Evolutionary conservation across 1,140 invertebrate genomes (phyloP).

Genomic region (Papilio machaon): DNA sequence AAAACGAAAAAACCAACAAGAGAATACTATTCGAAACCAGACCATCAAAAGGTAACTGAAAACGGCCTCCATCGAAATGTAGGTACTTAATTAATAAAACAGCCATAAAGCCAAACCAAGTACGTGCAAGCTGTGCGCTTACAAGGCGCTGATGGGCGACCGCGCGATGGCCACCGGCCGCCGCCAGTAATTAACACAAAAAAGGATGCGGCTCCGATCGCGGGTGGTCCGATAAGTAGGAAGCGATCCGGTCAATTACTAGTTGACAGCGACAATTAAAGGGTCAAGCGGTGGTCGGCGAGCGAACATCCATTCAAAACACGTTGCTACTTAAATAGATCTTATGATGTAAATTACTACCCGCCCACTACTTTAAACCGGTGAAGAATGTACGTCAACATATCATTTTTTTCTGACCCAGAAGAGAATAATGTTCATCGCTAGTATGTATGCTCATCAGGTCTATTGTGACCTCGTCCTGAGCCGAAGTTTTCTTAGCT

Average conservation of each 20-base stretch:
- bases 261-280: slow-evolving; percentile 64
- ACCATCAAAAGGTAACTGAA: not conserved
- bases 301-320: slow-evolving; percentile 2
- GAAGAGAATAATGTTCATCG: too few relatives aligned
- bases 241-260: slow-evolving; percentile 64
- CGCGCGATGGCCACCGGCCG: slow-evolving; percentile 7
- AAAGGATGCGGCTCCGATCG: slow-evolving; percentile 36
- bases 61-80: slow-evolving; percentile 3
- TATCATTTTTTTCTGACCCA: not conserved
- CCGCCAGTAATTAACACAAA: slow-evolving; percentile 32
- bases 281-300: slow-evolving; percentile 47
- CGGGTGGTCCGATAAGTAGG: slow-evolving; percentile 66
- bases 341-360: not conserved
- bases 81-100: slow-evolving; percentile 16
- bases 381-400: not conserved
- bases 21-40: not conserved
- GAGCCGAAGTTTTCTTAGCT: too few relatives aligned
- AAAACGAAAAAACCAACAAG: not conserved
- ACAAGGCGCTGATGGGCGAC: slow-evolving; percentile 17
- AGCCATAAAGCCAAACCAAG: slow-evolving; percentile 9
- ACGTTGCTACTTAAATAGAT: slow-evolving; percentile 18
- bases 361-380: not conserved
- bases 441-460: too few relatives aligned
- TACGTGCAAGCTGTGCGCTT: slow-evolving; percentile 22
- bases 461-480: too few relatives aligned